Percentiles rank a stretch among this genome's conserved stretches.
These are phyloP conservation scores for Chaenocephalus aceratus DNA, from an alignment of 2,113 vertebrate species.

Conservation along the genomic window DNA sequence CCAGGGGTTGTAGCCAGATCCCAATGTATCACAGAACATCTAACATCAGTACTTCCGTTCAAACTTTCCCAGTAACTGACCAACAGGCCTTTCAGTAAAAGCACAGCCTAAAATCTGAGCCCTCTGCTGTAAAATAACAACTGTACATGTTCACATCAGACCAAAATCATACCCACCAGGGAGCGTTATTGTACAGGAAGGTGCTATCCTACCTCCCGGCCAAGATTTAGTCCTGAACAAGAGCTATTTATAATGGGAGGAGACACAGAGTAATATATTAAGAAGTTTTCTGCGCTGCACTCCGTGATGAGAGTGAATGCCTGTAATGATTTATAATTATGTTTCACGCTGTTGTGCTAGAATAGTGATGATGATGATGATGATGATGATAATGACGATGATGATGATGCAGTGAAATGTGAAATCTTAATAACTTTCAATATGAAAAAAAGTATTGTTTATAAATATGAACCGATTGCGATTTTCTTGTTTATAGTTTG, in stretches of 20 bases:
- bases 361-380: constrained; percentile 69
- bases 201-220: constrained; percentile 70
- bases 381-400: constrained; percentile 21
- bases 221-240: constrained; percentile 72
- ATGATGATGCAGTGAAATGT: constrained; percentile 73
- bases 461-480: constrained; percentile 65
- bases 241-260: constrained; percentile 84
- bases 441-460: constrained; percentile 71
- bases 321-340: constrained; percentile 80
- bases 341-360: constrained; percentile 80
- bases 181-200: constrained; percentile 71
- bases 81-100: constrained; percentile 43
- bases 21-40: background rate
- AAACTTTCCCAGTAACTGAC: constrained; percentile 14
- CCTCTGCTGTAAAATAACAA: constrained; percentile 32
- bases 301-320: constrained; percentile 73
- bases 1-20: background rate
- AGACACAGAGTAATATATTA: constrained; percentile 87
- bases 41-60: constrained; percentile 8
- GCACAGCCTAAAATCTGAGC: constrained; percentile 63
- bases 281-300: constrained; percentile 77
- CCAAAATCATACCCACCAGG: constrained; percentile 47
- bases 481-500: constrained; percentile 69
- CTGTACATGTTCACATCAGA: constrained; percentile 33
- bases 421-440: constrained; percentile 63